A percentile compares a stretch with the other conserved stretches of the same genome.
Evolutionary conservation across 2,888 invertebrate genomes (phyloP).

Genomic region (Amblyjoppa fuscipennis): DNA sequence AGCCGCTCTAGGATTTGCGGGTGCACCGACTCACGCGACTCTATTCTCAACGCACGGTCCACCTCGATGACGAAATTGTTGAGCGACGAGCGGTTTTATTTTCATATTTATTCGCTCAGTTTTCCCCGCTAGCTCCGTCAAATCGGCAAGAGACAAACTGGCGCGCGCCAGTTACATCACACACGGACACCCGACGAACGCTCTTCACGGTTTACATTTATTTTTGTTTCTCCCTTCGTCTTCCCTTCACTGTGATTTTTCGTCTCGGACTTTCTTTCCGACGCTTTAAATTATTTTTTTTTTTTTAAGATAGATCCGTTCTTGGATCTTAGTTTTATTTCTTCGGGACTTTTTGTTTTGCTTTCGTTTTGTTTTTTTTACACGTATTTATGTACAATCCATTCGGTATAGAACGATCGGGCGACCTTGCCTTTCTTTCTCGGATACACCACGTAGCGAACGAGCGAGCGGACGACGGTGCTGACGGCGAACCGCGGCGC

Average conservation of each 20-base stretch:
- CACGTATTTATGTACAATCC: slow-evolving; percentile 8
- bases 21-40: slow-evolving; percentile 30
- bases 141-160: neutral
- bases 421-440: slow-evolving; percentile 64
- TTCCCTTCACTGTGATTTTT: slow-evolving; percentile 9
- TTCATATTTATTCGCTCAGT: neutral
- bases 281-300: neutral
- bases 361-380: neutral
- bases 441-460: slow-evolving; percentile 66
- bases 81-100: neutral
- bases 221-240: slow-evolving; percentile 23
- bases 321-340: neutral
- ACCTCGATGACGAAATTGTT: slow-evolving; percentile 1
- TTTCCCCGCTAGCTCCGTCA: neutral
- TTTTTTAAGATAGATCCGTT: neutral
- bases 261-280: neutral
- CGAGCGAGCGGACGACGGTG: slow-evolving; percentile 76
- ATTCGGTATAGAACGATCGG: slow-evolving; percentile 33
- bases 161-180: slow-evolving; percentile 40
- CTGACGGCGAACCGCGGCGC: slow-evolving; percentile 83
- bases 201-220: slow-evolving; percentile 37
- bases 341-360: neutral
- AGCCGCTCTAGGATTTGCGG: neutral
- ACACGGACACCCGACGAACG: slow-evolving; percentile 4
- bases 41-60: neutral